Conservation (phyloP, 2,888 invertebrate genomes). For the Melanotus villosus region DNA sequence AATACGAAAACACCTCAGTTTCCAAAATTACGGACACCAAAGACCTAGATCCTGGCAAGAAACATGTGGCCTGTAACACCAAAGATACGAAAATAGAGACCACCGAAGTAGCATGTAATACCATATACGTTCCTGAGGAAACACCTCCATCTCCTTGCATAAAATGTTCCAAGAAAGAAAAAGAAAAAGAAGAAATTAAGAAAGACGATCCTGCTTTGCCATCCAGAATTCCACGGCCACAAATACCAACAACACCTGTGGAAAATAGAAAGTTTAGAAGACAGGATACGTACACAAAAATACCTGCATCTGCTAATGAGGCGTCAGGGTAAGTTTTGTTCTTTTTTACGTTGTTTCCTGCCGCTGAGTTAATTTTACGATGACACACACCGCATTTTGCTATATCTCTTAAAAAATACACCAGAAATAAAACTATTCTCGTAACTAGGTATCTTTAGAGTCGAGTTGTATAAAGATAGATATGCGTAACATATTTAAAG, state of each 20-base stretch:
- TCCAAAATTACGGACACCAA: slow-evolving; percentile 62
- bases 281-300: slow-evolving; percentile 68
- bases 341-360: slow-evolving; percentile 14
- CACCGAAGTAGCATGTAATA: slow-evolving; percentile 56
- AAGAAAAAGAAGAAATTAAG: slow-evolving; percentile 54
- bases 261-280: slow-evolving; percentile 65
- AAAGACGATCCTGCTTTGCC: slow-evolving; percentile 57
- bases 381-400: not conserved
- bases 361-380: not conserved
- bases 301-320: slow-evolving; percentile 49
- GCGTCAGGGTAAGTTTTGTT: slow-evolving; percentile 52
- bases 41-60: slow-evolving; percentile 57
- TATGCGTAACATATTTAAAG: too few relatives aligned
- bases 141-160: slow-evolving; percentile 49
- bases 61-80: slow-evolving; percentile 57
- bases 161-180: slow-evolving; percentile 60
- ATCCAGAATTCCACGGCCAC: slow-evolving; percentile 64
- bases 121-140: slow-evolving; percentile 30
- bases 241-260: slow-evolving; percentile 62
- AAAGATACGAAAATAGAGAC: slow-evolving; percentile 52
- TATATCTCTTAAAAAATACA: too few relatives aligned
- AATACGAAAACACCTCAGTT: slow-evolving; percentile 56
- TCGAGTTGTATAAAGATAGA: too few relatives aligned
- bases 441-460: too few relatives aligned
- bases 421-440: too few relatives aligned